phyloP scores from a whole-genome alignment of 2,888 invertebrate species.

The Habrosyne pyritoides region DNA sequence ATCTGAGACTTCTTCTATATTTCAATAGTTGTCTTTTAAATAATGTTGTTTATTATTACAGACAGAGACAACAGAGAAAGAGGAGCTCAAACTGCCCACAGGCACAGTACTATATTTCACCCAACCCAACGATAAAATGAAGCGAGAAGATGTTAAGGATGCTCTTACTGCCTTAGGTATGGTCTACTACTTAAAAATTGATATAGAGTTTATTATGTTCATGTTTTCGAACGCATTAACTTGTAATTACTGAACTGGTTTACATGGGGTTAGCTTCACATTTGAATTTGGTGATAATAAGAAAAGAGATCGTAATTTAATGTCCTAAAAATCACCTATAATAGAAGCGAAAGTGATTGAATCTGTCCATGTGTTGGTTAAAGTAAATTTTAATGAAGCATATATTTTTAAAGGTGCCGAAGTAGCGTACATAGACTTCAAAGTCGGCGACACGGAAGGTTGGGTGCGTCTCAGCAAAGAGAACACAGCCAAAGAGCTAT shows the following conservation, averaged over 20 bases:
- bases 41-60: slow-evolving; percentile 19
- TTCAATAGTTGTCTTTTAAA: neutral
- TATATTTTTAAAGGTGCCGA: slow-evolving; percentile 66
- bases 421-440: slow-evolving; percentile 90
- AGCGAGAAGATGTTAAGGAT: slow-evolving; percentile 89
- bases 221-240: too few species aligned
- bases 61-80: slow-evolving; percentile 56
- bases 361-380: too few species aligned
- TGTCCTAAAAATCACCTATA: too few species aligned
- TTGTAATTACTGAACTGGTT: too few species aligned
- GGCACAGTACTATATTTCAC: slow-evolving; percentile 89
- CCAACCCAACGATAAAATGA: slow-evolving; percentile 83
- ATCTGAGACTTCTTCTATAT: too few species aligned
- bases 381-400: too few species aligned
- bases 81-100: slow-evolving; percentile 85
- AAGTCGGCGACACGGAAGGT: slow-evolving; percentile 88
- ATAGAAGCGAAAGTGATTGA: too few species aligned
- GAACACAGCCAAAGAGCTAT: slow-evolving; percentile 86
- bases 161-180: slow-evolving; percentile 84
- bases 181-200: too few species aligned
- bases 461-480: slow-evolving; percentile 88
- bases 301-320: too few species aligned
- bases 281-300: too few species aligned
- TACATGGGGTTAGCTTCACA: too few species aligned
- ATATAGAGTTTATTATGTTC: too few species aligned